Evolutionary conservation across 2,888 invertebrate species (phyloP).

Genomic region (Brachypalpus laphriformis): DNA sequence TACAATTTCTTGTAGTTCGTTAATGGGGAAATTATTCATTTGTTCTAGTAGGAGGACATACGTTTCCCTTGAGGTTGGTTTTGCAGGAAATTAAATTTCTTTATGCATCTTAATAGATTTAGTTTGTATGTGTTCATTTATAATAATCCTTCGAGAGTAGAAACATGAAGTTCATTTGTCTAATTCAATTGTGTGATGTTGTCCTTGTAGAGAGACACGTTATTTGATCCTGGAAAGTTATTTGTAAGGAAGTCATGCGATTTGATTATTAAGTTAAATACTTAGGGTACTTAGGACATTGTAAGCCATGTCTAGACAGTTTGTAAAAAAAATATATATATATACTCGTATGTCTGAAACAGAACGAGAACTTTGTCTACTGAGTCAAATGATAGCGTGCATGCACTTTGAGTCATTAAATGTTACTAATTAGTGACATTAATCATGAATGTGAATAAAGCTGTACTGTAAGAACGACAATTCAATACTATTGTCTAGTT

Average conservation of each 20-base stretch:
- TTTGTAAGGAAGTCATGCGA: slow-evolving; percentile 35
- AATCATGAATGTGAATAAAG: too few relatives aligned
- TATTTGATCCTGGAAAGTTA: background rate
- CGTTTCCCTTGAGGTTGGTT: slow-evolving; percentile 11
- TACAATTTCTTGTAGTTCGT: slow-evolving; percentile 25
- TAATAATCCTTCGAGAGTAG: background rate
- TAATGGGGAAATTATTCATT: slow-evolving; percentile 41
- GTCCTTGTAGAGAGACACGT: too few relatives aligned
- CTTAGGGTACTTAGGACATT: background rate
- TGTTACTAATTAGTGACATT: too few relatives aligned
- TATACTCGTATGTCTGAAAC: too few relatives aligned
- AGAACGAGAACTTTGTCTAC: background rate
- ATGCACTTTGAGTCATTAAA: too few relatives aligned
- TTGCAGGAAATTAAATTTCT: slow-evolving; percentile 12
- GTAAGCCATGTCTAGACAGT: slow-evolving; percentile 45
- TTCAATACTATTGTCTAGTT: too few relatives aligned
- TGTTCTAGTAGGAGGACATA: slow-evolving; percentile 28
- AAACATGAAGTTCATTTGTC: slow-evolving; percentile 6
- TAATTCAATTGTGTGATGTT: slow-evolving; percentile 15
- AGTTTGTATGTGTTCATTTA: background rate
- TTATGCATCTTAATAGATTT: background rate
- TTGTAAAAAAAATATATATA: too few relatives aligned
- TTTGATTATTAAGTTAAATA: slow-evolving; percentile 34
- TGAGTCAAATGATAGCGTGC: too few relatives aligned
- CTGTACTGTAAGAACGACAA: too few relatives aligned